These are phyloP conservation scores for Drosophila eugracilis DNA, from an alignment of 1,140 invertebrate species.

Conservation along the genomic window DNA sequence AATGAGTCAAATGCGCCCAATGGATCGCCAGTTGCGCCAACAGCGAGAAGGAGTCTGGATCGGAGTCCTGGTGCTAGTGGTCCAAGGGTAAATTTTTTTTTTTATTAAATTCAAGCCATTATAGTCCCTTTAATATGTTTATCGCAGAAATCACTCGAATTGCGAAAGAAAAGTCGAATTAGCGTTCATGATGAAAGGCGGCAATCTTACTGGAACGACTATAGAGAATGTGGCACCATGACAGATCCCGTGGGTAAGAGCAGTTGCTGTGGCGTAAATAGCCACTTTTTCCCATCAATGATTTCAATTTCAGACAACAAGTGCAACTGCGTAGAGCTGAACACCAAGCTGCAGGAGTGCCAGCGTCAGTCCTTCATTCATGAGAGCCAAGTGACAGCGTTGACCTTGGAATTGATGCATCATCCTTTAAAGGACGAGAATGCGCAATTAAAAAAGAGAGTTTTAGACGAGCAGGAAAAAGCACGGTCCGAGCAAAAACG, in stretches of 20 bases:
- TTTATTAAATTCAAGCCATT: not conserved
- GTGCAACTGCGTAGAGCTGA: conserved; percentile 54
- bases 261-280: no score
- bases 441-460: conserved; percentile 55
- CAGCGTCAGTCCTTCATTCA: conserved; percentile 55
- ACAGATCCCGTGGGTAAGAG: conserved; percentile 65
- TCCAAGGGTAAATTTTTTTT: conserved; percentile 33
- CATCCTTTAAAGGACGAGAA: conserved; percentile 72
- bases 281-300: not conserved
- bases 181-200: conserved; percentile 60
- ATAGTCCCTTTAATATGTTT: not conserved
- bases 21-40: conserved; percentile 4
- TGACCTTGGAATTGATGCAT: conserved; percentile 61
- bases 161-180: conserved; percentile 48
- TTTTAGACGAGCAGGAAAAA: conserved; percentile 61
- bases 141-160: conserved; percentile 55
- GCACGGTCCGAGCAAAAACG: conserved; percentile 55
- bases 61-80: conserved; percentile 7
- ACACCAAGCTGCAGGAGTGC: conserved; percentile 52
- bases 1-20: conserved; percentile 55
- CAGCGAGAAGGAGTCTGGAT: conserved; percentile 52
- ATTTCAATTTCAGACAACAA: conserved; percentile 36
- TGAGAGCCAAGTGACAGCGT: conserved; percentile 63
- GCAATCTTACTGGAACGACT: conserved; percentile 68
- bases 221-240: conserved; percentile 51